These are phyloP conservation scores for Nomia melanderi DNA, from an alignment of 1,140 invertebrate species.

Conservation along the genomic window DNA sequence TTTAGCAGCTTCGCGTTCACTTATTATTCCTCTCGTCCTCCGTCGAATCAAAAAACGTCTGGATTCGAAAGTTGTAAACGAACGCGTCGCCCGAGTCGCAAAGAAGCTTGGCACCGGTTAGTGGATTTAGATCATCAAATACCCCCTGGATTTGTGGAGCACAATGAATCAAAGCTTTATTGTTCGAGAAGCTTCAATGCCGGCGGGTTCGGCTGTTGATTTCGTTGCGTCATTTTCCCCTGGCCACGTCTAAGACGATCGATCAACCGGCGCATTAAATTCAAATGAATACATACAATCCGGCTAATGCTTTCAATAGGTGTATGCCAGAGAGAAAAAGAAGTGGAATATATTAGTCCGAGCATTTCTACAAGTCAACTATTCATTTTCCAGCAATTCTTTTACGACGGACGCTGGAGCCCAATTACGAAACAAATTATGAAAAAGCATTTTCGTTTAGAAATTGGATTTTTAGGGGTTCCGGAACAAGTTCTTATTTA, in stretches of 20 bases:
- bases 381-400: neutral
- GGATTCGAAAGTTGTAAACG: constrained; percentile 11
- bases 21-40: neutral
- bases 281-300: constrained; percentile 13
- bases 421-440: too few relatives aligned
- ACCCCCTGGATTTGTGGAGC: neutral
- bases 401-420: neutral
- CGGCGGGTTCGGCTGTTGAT: neutral
- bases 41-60: too few relatives aligned
- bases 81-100: neutral
- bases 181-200: neutral
- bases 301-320: constrained; percentile 7
- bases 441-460: neutral
- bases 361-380: neutral
- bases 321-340: constrained; percentile 9
- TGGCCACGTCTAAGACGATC: constrained; percentile 14
- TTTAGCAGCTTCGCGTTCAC: neutral
- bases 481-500: neutral
- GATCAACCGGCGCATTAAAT: constrained; percentile 30
- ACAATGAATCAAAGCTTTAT: constrained; percentile 37
- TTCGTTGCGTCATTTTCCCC: constrained; percentile 33
- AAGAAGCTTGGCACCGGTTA: constrained; percentile 23
- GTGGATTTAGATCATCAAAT: constrained; percentile 25
- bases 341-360: neutral
- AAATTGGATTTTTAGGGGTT: neutral